Conservation (phyloP, 2,888 invertebrate genomes). For the Lasioglossum leucozonium region DNA sequence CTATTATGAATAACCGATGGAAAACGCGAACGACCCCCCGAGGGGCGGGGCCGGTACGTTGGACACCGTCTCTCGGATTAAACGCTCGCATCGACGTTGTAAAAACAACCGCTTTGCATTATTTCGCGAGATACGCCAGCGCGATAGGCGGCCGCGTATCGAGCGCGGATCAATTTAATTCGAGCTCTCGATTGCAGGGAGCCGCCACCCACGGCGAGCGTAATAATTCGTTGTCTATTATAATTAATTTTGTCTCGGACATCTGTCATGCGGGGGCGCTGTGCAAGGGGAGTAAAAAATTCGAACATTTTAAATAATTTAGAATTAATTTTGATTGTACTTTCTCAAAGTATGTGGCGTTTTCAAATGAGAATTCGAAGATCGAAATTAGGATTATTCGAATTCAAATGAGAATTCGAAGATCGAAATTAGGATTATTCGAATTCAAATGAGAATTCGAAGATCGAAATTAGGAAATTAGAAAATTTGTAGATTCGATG, state of each 20-base stretch:
- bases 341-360: background rate
- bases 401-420: no score
- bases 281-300: background rate
- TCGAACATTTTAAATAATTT: no score
- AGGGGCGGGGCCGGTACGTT: no score
- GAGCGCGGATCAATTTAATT: slow-evolving; percentile 9
- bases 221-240: background rate
- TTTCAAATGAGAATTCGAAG: no score
- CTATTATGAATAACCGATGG: slow-evolving; percentile 23
- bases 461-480: no score
- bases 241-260: background rate
- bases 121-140: slow-evolving; percentile 32
- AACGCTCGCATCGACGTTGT: slow-evolving; percentile 5
- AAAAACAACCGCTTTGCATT: slow-evolving; percentile 37
- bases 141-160: background rate
- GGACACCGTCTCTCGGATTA: slow-evolving; percentile 12
- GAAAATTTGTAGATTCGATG: no score
- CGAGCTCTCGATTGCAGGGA: background rate
- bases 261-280: rapidly evolving
- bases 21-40: background rate
- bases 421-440: no score
- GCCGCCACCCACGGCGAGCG: background rate
- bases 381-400: no score
- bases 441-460: no score
- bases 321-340: no score